Percentiles rank a stretch among this genome's conserved stretches.
Evolutionary conservation across 37 sponge, comb jelly and placozoan species (phyloP).

Genomic region (Aphrocallistes beatrix): DNA sequence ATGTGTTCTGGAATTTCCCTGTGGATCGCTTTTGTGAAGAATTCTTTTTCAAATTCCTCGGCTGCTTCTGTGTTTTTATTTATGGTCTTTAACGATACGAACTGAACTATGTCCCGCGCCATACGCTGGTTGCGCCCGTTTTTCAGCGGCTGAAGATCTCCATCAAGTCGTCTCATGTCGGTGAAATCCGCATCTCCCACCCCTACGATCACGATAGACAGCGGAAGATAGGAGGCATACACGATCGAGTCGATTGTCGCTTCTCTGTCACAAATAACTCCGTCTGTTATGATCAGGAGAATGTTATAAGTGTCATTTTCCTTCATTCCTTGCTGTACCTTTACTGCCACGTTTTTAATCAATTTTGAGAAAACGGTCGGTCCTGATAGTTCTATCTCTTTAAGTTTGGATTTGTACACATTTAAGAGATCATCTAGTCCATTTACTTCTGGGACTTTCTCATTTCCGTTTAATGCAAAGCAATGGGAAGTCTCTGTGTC

Average conservation of each 20-base stretch:
- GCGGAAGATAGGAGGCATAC: conserved; percentile 59
- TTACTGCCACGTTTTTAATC: not conserved
- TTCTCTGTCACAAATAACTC: conserved; percentile 73
- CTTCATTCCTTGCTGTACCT: not conserved
- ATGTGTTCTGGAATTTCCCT: conserved; percentile 4
- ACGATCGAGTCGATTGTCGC: conserved; percentile 66
- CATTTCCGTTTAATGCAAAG: conserved; percentile 32
- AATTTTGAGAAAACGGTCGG: not conserved
- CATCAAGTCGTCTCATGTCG: conserved; percentile 65
- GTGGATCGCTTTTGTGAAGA: not conserved
- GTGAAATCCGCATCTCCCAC: conserved; percentile 78
- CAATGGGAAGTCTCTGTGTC: conserved; percentile 23
- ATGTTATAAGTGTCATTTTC: not conserved
- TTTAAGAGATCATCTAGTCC: conserved; percentile 23
- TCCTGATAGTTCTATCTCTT: not conserved
- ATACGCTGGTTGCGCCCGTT: conserved; percentile 43
- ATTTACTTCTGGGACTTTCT: conserved; percentile 24
- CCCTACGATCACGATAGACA: conserved; percentile 84
- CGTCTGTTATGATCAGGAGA: conserved; percentile 31
- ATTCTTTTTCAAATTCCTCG: not conserved
- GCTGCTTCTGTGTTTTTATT: conserved; percentile 23
- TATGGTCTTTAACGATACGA: conserved; percentile 58
- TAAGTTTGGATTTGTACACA: not conserved
- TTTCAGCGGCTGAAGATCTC: conserved; percentile 60
- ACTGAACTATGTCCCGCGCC: conserved; percentile 82